phyloP scores from a whole-genome alignment of 2,797 vertebrate genomes.

The Zalophus californianus region DNA sequence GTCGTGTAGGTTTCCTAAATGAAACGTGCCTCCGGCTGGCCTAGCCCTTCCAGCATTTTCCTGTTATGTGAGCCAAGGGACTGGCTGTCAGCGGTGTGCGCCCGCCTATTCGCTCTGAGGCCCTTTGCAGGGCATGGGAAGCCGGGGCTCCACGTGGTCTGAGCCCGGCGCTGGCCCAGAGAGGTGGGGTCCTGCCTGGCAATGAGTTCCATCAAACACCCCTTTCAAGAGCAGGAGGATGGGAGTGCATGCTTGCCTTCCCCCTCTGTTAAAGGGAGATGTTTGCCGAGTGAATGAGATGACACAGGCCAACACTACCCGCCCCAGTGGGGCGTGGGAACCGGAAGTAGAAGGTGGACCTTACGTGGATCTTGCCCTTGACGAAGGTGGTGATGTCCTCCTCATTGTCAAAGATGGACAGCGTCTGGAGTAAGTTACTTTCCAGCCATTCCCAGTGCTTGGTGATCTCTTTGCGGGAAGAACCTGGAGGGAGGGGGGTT shows the following conservation, averaged over 20 bases:
- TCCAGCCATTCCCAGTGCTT: conserved; percentile 99
- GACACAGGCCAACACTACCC: rapidly evolving
- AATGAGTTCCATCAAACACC: neutral
- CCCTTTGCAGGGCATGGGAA: neutral
- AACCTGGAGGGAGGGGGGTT: conserved; percentile 87
- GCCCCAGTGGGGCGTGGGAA: neutral
- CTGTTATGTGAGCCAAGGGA: neutral
- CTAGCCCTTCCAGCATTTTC: neutral
- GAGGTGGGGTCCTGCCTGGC: neutral
- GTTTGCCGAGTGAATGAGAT: neutral
- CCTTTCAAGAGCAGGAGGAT: neutral
- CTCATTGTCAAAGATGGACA: conserved; percentile 97
- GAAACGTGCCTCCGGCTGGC: neutral
- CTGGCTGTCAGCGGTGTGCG: too few relatives aligned
- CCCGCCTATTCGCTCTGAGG: neutral
- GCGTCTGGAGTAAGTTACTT: conserved; percentile 95
- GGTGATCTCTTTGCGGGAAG: conserved; percentile 96
- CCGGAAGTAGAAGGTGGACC: neutral
- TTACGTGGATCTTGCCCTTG: conserved; percentile 97
- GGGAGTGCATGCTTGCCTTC: neutral
- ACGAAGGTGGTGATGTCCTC: conserved; percentile 98
- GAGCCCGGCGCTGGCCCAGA: neutral
- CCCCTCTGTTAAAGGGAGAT: neutral
- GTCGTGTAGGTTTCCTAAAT: neutral
- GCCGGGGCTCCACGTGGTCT: neutral